phyloP scores from a whole-genome alignment of 37 sponge, comb jelly and placozoan genomes.

The Ephydatia muelleri region DNA sequence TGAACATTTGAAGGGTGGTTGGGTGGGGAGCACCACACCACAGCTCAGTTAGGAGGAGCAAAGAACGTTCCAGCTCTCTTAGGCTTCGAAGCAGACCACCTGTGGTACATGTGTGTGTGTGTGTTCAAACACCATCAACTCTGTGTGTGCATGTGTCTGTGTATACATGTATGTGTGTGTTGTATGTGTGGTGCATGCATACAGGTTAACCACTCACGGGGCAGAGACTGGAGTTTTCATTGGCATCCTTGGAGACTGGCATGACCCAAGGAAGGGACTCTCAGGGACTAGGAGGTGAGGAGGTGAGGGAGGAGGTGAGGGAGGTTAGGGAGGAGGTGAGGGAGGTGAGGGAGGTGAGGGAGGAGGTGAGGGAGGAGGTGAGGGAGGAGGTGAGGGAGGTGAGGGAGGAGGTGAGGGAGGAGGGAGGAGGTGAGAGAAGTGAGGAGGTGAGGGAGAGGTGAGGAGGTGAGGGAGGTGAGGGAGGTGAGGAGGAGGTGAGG shows the following conservation, averaged over 20 bases:
- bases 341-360: neutral
- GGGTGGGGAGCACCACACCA: too few species aligned
- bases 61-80: conserved; percentile 63
- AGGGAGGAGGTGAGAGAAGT: neutral
- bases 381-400: neutral
- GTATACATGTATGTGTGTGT: too few species aligned
- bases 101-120: too few species aligned
- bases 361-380: conserved; percentile 4
- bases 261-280: conserved; percentile 81
- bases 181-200: neutral
- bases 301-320: neutral
- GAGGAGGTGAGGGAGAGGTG: too few species aligned
- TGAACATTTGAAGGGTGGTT: neutral
- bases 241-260: conserved; percentile 44
- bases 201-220: conserved; percentile 1
- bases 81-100: neutral
- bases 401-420: conserved; percentile 1
- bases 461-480: neutral
- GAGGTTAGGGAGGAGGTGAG: neutral
- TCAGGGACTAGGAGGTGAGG: conserved; percentile 58
- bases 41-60: conserved; percentile 42
- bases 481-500: neutral
- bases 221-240: neutral
- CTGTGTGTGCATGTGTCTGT: neutral
- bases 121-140: neutral